Evolutionary conservation across 2,888 invertebrate genomes (phyloP), one percentile per base, ranked within the genome.

Genomic region (Volucella inanis): DNA sequence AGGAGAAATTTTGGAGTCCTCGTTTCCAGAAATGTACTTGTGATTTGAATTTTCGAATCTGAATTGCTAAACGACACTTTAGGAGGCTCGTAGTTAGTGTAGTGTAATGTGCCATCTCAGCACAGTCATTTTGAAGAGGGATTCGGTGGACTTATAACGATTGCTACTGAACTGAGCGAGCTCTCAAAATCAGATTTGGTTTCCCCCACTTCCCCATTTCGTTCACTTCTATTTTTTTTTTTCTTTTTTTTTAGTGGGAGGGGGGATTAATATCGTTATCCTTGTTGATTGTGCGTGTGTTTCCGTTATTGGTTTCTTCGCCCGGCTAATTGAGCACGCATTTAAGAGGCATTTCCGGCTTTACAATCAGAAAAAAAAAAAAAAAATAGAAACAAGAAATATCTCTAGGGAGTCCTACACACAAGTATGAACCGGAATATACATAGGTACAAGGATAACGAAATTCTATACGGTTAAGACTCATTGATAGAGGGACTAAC

Each of bases 21-120:
- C 31, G 31, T 31, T 55, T 62, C 64, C 57, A 49, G 59, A 67
- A 64, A 41, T 31, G 41, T 12, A 59, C 57, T 45, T 79, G 72
- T 85, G 81, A 85, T 85, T 85, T 85, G 85, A 85, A 85, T 85
- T 81, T 85, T 85, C 77, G 72, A 80, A 85, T 81, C 72, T 85
- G 85, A 85, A 85, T 85, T 81, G 85, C 81, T 85, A 85, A 85
- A 74, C 76, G 85, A 81, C 81, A 81, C 81, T 85, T 85, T 85
- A 81, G 81, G 72, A 81, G 64, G 52, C 4, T 50, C 39, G n/a
- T 10, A 43, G 67, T 38, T 38, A 50, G 50, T 49, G 54, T 31
- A n/a, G 54, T 39, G 12, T 31, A 38, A 22, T 39, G 11, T 14
- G 52, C 70, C 49, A 71, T 50, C 70, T 74, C 74, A 80, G 74